Evolutionary conservation across 2,888 invertebrate species (phyloP), one percentile per base, ranked within the genome.

Genomic region (Branchellion lobata): DNA sequence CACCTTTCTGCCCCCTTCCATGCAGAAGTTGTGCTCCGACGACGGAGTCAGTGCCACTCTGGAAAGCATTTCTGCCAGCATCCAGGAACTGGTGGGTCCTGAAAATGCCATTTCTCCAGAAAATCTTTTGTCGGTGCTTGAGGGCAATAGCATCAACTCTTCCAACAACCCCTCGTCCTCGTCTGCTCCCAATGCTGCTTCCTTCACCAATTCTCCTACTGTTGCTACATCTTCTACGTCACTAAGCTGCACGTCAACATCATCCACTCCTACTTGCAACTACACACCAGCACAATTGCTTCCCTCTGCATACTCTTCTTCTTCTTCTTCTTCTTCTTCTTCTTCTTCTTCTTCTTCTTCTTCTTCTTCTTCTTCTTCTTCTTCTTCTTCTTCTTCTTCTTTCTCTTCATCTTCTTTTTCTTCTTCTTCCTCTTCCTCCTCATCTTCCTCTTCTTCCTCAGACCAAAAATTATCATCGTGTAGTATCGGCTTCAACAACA

Each of bases 11-110:
- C 75, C 75, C 0, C 36, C 29, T 21, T 75, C 75, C 1, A 75
- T 75, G 75, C 75, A 75, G n/a, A 75, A 53, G 53, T 53, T 75
- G 27, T 75, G 75, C n/a, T 75, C 75, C 21, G 75, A 75, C 40
- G 75, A 75, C 51, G 75, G 75, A 11, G 51, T 75, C 1, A 53
- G 51, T 29, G 51, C 75, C 24, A 75, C 75, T 31, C 33, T 75
- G 29, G 75, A 75, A 27, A 75, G 57, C 33, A 53, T 75, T 14
- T 75, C 75, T 1, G 75, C 75, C 51, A 75, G 51, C 57, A 75
- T 75, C 51, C 75, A 75, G 33, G 75, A 75, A 29, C 51, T 75
- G 8, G 75, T 75, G 21, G 75, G 33, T 47, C 75, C 75, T 33
- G 75, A 75, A 3, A 51, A 11, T n/a, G 29, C 51, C 31, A 27